Base-by-base conservation (phyloP, 2,113 vertebrate species). In the Scatophagus argus region DNA sequence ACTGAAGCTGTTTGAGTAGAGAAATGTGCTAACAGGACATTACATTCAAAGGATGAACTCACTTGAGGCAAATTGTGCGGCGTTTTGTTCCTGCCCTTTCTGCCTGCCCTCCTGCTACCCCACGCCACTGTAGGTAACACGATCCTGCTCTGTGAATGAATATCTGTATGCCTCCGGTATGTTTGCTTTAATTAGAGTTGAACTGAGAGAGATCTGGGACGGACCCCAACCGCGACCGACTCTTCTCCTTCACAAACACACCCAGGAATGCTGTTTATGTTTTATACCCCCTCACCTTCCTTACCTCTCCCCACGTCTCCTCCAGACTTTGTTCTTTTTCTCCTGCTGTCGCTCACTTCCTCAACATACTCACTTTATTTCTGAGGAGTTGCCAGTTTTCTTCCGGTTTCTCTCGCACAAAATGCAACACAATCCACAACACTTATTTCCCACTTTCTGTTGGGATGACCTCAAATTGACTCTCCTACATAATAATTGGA, bases 121-220 rank as follows among this genome's bases (percentile, higher is more conserved):
- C 7, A 9, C 34, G 17, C 49, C 43, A 29, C 23, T 41, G 9
- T 23, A 58, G 29, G 82, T 69, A 72, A 80, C 16, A 6, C 6
- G 47, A 83, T 61, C 64, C 25, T 66, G 51, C 76, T 83, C 17
- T 32, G 44, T 72, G 73, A 51, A 54, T 16, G 47, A 59, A 62
- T 65, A 27, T 21, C 52, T 58, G 21, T 25, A 23, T 65, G 62
- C 43, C 62, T 60, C n/a, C 23, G 23, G 79, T 32, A 10, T 92
- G 85, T 92, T 92, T 89, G 67, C 72, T 91, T 90, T 91, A 82
- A 88, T 92, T 79, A 87, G 12, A 81, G 55, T 62, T 0, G 72
- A 84, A 84, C 81, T 83, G 64, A 61, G 71, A 49, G 60, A 55
- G 74, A 56, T 81, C 81, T 55, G 17, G 47, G 51, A 5, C 62